Evolutionary conservation across 2,888 invertebrate species (phyloP), one percentile per base, ranked within the genome.

Genomic region (Caradrina kadenii): DNA sequence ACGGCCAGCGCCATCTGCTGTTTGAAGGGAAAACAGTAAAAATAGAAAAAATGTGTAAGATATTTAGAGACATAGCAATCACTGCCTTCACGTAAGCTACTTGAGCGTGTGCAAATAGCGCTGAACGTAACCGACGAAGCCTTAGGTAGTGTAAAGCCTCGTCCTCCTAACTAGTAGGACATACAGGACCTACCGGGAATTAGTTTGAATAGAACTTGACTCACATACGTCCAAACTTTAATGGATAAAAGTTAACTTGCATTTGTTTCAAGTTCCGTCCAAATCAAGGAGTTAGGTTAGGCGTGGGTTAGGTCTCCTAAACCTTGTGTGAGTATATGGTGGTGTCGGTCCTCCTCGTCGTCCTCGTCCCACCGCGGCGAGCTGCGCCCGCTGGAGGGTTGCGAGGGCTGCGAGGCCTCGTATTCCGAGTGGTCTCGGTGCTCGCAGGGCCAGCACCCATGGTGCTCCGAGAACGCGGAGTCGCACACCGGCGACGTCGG

Each of bases 1-100:
- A 93, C 93, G 91, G 93, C 91, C 94, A 95, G 93, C 95, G 95
- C 95, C 94, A 94, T 92, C 95, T 94, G 93, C 91, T 87, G 81
- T 85, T 69, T 58, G 61, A 67, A 78, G 59, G 67, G 69, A 65
- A 69, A 76, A 60, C 52, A 56, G 56, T 67, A 69, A 50, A 53
- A 22, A 68, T 21, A 56, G 22, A 63, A 71, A 79, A 64, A 64
- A 49, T 10, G 22, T 17, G 2, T 17, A 66, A 69, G 19, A 63
- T 50, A 65, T 60, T 62, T 48, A 35, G 3, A 80, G 64, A 65
- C 35, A 77, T 78, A 87, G 91, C 94, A 95, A 95, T 93, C 95
- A 95, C 95, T 94, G 94, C 93, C 92, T 79, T 89, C 90, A 92
- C 90, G 85, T 59, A 56, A 55, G 69, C 71, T 77, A 77, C 39